Conservation (phyloP, 1,140 invertebrate species). For the Saccostrea cuccullata region DNA sequence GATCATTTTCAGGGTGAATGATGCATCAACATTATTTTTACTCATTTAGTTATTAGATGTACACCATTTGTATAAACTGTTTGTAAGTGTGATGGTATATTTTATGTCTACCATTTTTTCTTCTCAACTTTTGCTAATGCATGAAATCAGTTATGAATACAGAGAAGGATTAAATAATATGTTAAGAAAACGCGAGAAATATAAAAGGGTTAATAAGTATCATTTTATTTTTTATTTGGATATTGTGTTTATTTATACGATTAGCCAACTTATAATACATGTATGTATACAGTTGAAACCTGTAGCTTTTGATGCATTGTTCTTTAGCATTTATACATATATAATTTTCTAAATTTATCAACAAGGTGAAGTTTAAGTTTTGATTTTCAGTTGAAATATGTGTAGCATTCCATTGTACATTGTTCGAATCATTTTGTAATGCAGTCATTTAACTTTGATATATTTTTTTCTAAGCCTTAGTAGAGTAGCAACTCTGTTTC, state of each 20-base stretch:
- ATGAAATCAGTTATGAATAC: not conserved
- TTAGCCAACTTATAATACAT: too few relatives aligned
- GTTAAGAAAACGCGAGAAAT: not conserved
- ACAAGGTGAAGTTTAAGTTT: not conserved
- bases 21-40: not conserved
- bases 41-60: not conserved
- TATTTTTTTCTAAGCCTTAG: not conserved
- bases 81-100: not conserved
- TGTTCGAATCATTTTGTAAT: not conserved
- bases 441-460: not conserved
- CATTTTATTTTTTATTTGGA: not conserved
- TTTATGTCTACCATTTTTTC: not conserved
- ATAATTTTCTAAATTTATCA: not conserved
- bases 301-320: not conserved
- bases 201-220: not conserved
- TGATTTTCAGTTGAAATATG: not conserved
- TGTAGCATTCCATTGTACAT: not conserved
- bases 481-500: not conserved
- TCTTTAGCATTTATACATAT: not conserved
- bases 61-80: not conserved
- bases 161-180: not conserved
- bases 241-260: too few relatives aligned
- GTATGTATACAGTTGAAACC: too few relatives aligned
- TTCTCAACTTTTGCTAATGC: not conserved
- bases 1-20: slow-evolving; percentile 4